Percentiles rank a stretch among this genome's conserved stretches.
Evolutionary conservation across 2,113 vertebrate genomes (phyloP).

Genomic region (Variabilichromis moorii): DNA sequence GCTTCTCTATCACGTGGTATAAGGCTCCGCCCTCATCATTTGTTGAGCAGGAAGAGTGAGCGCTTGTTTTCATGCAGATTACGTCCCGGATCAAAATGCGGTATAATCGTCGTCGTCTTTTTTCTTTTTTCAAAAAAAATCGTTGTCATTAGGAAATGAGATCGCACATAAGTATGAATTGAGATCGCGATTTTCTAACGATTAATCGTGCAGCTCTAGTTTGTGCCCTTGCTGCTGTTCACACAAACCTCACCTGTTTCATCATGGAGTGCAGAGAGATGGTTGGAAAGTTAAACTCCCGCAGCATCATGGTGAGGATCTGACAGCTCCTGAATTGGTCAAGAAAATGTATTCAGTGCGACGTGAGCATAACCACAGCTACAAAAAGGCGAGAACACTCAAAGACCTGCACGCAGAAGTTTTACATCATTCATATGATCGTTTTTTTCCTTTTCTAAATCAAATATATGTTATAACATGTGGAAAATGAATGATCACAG

Average conservation of each 20-base stretch:
- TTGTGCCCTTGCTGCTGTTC: background rate
- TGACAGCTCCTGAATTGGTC: conserved; percentile 80
- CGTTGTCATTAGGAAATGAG: too few species aligned
- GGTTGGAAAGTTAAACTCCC: conserved; percentile 79
- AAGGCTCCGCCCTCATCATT: rapidly evolving
- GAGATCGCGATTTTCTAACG: too few species aligned
- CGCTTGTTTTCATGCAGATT: too few species aligned
- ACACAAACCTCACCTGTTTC: conserved; percentile 80
- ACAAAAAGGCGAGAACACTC: background rate
- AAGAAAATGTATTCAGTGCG: background rate
- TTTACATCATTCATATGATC: background rate
- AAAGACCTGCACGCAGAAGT: too few species aligned
- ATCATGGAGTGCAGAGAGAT: conserved; percentile 93
- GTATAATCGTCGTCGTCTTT: rapidly evolving
- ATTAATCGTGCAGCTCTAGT: background rate
- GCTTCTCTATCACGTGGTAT: rapidly evolving
- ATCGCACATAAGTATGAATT: too few species aligned
- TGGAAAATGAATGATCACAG: background rate
- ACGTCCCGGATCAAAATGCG: too few species aligned
- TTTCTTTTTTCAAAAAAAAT: too few species aligned
- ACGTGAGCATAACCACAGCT: background rate
- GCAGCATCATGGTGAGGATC: conserved; percentile 92
- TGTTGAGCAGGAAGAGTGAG: too few species aligned
- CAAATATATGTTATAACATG: background rate
- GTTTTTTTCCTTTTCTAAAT: rapidly evolving